These are phyloP conservation scores for Cephus pygmeus DNA, from an alignment of 2,888 invertebrate genomes.

Conservation along the genomic window DNA sequence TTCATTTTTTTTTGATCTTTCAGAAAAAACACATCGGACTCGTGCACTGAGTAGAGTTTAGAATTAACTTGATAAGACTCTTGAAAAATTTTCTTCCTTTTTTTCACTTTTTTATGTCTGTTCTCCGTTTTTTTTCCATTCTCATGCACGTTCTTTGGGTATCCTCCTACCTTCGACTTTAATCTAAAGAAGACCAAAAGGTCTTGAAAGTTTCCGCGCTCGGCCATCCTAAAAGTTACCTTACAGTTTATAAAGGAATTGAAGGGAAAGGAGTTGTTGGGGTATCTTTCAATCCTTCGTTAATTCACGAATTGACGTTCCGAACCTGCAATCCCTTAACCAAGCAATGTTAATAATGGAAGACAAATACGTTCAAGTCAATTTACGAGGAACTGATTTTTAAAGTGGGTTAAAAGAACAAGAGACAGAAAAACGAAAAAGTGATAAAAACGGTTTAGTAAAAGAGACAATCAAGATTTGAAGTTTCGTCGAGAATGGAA, in stretches of 20 bases:
- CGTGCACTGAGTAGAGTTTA: background rate
- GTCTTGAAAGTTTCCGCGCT: background rate
- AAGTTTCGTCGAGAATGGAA: background rate
- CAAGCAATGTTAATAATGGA: background rate
- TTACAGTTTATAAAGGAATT: background rate
- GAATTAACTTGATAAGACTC: background rate
- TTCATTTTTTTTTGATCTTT: too few species aligned
- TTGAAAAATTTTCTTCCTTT: background rate
- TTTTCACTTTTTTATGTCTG: background rate
- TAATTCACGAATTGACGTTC: background rate
- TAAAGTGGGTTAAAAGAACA: background rate
- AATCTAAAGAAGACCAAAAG: background rate
- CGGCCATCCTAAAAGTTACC: background rate
- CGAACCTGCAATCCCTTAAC: background rate
- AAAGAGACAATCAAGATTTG: background rate
- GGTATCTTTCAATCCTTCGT: background rate
- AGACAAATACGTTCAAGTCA: background rate
- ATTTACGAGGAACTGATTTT: background rate
- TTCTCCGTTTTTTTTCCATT: background rate
- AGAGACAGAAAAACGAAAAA: background rate
- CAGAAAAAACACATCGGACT: too few species aligned
- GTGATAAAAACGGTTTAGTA: background rate
- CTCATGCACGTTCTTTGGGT: background rate
- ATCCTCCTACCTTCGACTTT: background rate
- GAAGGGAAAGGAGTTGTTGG: background rate